A percentile compares a stretch with the other conserved stretches of the same genome.
These are phyloP conservation scores for Apteryx owenii DNA, from an alignment of 2,113 vertebrate species.

Conservation along the genomic window DNA sequence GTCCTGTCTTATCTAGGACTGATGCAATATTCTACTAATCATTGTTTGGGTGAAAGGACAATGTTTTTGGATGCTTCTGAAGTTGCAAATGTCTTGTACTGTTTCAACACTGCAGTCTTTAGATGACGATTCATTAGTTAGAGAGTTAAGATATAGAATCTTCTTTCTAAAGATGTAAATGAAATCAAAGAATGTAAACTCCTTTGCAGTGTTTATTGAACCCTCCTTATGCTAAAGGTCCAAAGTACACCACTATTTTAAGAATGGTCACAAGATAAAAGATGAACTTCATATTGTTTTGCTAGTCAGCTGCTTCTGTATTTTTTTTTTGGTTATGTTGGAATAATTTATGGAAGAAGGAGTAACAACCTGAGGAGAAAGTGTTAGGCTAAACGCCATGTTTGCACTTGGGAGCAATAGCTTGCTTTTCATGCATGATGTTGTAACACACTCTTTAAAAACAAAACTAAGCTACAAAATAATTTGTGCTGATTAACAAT, in stretches of 20 bases:
- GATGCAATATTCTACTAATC: conserved; percentile 72
- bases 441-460: conserved; percentile 7
- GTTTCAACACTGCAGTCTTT: conserved; percentile 44
- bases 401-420: conserved; percentile 36
- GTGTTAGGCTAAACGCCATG: background rate
- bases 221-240: conserved; percentile 72
- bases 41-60: conserved; percentile 17
- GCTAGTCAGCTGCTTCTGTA: background rate
- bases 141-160: background rate
- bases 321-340: background rate
- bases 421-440: conserved; percentile 60
- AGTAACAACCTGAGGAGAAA: background rate
- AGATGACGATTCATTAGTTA: conserved; percentile 24
- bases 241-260: conserved; percentile 63
- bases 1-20: conserved; percentile 15
- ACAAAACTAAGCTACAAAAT: background rate
- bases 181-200: conserved; percentile 77
- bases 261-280: background rate
- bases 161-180: conserved; percentile 64
- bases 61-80: background rate
- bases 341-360: background rate
- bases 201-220: conserved; percentile 40
- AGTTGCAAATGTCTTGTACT: conserved; percentile 11
- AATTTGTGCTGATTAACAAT: conserved; percentile 48
- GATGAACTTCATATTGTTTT: background rate